These are phyloP conservation scores for Tenthredo amoena DNA, from an alignment of 2,888 invertebrate genomes.

Conservation along the genomic window DNA sequence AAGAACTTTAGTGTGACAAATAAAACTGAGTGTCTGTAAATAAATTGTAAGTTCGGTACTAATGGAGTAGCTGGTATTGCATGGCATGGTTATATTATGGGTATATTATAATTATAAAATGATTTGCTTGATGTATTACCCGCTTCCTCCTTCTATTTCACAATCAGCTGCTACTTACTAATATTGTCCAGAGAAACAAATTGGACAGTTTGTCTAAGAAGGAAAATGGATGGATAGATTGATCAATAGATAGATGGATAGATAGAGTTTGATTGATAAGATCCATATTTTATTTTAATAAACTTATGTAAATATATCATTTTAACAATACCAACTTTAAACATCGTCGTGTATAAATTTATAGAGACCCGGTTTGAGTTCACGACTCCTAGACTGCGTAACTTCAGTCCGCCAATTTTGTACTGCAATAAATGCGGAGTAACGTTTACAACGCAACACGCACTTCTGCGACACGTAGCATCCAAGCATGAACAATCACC, in stretches of 20 bases:
- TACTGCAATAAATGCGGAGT: slow-evolving; percentile 67
- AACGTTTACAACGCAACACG: slow-evolving; percentile 69
- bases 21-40: slow-evolving; percentile 41
- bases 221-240: neutral
- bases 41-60: slow-evolving; percentile 34
- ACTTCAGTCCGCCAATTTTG: slow-evolving; percentile 61
- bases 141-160: slow-evolving; percentile 28
- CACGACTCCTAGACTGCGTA: slow-evolving; percentile 53
- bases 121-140: slow-evolving; percentile 36
- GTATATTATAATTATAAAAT: slow-evolving; percentile 31
- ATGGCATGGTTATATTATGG: slow-evolving; percentile 12
- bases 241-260: neutral
- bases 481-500: slow-evolving; percentile 70
- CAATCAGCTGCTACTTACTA: slow-evolving; percentile 9
- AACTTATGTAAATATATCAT: slow-evolving; percentile 9
- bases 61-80: slow-evolving; percentile 40
- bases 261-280: neutral
- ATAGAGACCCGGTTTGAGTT: slow-evolving; percentile 62
- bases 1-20: neutral
- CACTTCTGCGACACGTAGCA: slow-evolving; percentile 68
- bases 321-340: neutral
- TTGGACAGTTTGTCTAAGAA: neutral
- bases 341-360: slow-evolving; percentile 62
- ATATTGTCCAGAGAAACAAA: neutral
- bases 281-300: neutral